Percentiles rank a stretch among this genome's conserved stretches.
Conservation (phyloP, 2,113 vertebrate genomes). For the Odontophorus gujanensis region DNA sequence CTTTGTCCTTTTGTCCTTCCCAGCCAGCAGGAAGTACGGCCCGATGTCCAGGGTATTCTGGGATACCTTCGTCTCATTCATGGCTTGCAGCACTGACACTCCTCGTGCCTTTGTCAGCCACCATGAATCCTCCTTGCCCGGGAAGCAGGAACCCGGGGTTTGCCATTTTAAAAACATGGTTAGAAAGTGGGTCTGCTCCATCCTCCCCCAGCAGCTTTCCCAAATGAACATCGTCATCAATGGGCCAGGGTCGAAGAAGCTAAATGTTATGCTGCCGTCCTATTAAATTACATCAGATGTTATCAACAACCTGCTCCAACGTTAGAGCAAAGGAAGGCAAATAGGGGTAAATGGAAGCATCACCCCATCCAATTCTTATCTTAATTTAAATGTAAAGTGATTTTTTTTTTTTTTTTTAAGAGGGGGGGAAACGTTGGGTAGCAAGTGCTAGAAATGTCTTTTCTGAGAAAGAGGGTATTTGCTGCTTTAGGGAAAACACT, state of each 20-base stretch:
- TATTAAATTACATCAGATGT: constrained; percentile 30
- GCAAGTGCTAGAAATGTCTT: constrained; percentile 76
- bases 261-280: constrained; percentile 20
- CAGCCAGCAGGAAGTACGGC: constrained; percentile 82
- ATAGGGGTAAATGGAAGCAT: constrained; percentile 25
- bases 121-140: constrained; percentile 57
- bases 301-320: not conserved
- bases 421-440: not conserved
- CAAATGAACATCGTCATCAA: constrained; percentile 35
- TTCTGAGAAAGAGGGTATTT: constrained; percentile 84
- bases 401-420: not conserved
- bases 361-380: constrained; percentile 20
- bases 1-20: constrained; percentile 84
- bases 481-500: constrained; percentile 86
- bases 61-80: constrained; percentile 80
- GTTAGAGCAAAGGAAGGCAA: constrained; percentile 12
- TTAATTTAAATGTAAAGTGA: constrained; percentile 42
- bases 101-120: constrained; percentile 64
- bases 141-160: constrained; percentile 44
- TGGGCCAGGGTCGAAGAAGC: not conserved
- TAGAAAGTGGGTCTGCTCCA: not conserved
- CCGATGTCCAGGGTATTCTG: constrained; percentile 79
- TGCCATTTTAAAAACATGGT: not conserved
- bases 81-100: constrained; percentile 17
- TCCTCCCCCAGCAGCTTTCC: constrained; percentile 30